phyloP scores from a whole-genome alignment of 2,797 vertebrate genomes.

The Eptatretus atami region DNA sequence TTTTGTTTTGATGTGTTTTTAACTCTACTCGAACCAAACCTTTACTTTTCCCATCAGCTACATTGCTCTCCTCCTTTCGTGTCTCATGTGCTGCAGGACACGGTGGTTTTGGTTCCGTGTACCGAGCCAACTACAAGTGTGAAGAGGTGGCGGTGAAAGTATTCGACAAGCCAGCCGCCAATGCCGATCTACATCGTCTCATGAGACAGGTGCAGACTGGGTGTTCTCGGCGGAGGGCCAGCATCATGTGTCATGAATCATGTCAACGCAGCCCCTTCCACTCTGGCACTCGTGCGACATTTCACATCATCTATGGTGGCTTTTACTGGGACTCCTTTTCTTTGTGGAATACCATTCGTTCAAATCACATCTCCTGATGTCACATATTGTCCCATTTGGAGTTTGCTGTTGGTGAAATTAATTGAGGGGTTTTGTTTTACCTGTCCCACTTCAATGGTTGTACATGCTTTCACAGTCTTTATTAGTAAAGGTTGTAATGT shows the following conservation, averaged over 20 bases:
- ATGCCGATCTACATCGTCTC: conserved; percentile 31
- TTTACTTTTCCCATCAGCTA: neutral
- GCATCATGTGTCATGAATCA: neutral
- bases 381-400: neutral
- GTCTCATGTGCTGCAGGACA: conserved; percentile 21
- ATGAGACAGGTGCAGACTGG: conserved; percentile 39
- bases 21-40: neutral
- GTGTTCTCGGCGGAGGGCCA: neutral
- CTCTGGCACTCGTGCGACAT: neutral
- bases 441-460: too few relatives aligned
- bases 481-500: too few relatives aligned
- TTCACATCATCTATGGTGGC: conserved; percentile 9
- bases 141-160: conserved; percentile 90
- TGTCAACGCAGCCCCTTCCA: too few relatives aligned
- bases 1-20: neutral
- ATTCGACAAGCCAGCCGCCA: conserved; percentile 70
- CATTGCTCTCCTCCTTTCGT: too few relatives aligned
- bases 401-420: too few relatives aligned
- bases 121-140: conserved; percentile 44
- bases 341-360: neutral
- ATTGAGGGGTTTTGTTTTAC: too few relatives aligned
- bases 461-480: too few relatives aligned
- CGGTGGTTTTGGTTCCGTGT: conserved; percentile 81
- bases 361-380: neutral
- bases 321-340: neutral